Evolutionary conservation across 1,140 invertebrate genomes (phyloP), one percentile per base, ranked within the genome.

Genomic region (Drosophila azteca): DNA sequence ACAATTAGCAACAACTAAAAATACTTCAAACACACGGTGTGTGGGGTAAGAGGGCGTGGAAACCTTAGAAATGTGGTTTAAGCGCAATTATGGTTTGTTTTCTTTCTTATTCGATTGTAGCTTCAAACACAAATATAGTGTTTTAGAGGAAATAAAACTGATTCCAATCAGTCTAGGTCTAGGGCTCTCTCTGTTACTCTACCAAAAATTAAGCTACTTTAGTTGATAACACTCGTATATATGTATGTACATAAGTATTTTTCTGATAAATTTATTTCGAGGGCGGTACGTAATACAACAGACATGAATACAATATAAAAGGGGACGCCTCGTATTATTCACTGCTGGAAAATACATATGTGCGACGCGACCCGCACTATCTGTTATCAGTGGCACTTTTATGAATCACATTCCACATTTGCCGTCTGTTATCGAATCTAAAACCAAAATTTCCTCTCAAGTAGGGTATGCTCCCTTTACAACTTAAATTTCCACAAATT

Each of bases 41-140:
- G 24, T 26, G 24, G 4, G 24, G 3, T 26, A 5, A 0, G 43
- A 1, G 17, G 17, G 31, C 13, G 13, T 20, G 43, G 79, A 83
- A 83, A 52, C 79, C 79, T 41, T 79, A 84, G 48, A 71, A 84
- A 84, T 67, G 75, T 76, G 66, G 51, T 58, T 58, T 76, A 84
- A 70, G 65, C 80, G 66, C 71, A 79, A 84, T 79, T 84, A 71
- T 83, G 79, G 43, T 60, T 62, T 45, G 58, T 46, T 41, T 7
- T 35, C 8, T 24, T 52, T 39, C 8, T 35, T 43, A 2, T 22
- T 43, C n/a, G 35, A 22, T 15, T 48, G 60, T 49, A 11, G 13
- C 11, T 41, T 44, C 9, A 17, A n/a, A 7, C 44, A 20, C 24
- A 26, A 5, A 44, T n/a, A 44, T 35, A 50, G 13, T 20, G 55